Percentiles rank a stretch among this genome's conserved stretches.
Evolutionary conservation across 92 coral and sea anemone genomes (phyloP).

Genomic region (Phenganax marumi): DNA sequence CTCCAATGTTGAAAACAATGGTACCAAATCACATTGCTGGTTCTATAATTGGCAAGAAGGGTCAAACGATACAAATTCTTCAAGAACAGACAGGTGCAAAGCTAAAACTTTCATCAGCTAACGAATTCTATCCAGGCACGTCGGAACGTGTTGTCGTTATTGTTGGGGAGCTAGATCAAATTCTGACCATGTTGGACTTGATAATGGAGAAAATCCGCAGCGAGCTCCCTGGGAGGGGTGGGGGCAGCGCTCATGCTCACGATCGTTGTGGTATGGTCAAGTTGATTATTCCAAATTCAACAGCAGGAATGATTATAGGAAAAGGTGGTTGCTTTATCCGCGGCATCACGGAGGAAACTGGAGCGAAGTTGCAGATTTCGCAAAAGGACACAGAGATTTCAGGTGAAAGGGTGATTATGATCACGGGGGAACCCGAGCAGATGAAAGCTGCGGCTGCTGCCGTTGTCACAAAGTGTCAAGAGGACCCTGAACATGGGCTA

Average conservation of each 20-base stretch:
- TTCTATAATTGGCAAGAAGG: slow-evolving; percentile 97
- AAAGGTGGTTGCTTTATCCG: slow-evolving; percentile 90
- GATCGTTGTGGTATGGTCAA: slow-evolving; percentile 94
- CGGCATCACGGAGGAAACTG: slow-evolving; percentile 87
- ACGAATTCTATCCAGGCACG: slow-evolving; percentile 97
- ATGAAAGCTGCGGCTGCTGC: slow-evolving; percentile 90
- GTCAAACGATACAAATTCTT: slow-evolving; percentile 88
- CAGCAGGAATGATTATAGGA: slow-evolving; percentile 98
- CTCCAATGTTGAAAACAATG: slow-evolving; percentile 88
- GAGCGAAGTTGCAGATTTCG: slow-evolving; percentile 92
- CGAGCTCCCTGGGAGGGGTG: slow-evolving; percentile 83
- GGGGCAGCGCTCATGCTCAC: slow-evolving; percentile 69
- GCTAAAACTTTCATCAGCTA: slow-evolving; percentile 92
- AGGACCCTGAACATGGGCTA: slow-evolving; percentile 94
- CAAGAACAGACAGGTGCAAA: slow-evolving; percentile 96
- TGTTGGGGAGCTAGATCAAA: slow-evolving; percentile 91
- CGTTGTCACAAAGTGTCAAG: slow-evolving; percentile 86
- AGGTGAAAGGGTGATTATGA: slow-evolving; percentile 83
- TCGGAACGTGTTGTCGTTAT: slow-evolving; percentile 96
- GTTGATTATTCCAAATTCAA: slow-evolving; percentile 92
- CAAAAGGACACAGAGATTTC: slow-evolving; percentile 95
- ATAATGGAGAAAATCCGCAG: slow-evolving; percentile 92
- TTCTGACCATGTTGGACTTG: slow-evolving; percentile 81
- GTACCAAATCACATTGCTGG: slow-evolving; percentile 99
- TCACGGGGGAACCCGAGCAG: slow-evolving; percentile 84